Evolutionary conservation across 2,888 invertebrate genomes (phyloP), one percentile per base, ranked within the genome.

Genomic region (Eupithecia vulgata): DNA sequence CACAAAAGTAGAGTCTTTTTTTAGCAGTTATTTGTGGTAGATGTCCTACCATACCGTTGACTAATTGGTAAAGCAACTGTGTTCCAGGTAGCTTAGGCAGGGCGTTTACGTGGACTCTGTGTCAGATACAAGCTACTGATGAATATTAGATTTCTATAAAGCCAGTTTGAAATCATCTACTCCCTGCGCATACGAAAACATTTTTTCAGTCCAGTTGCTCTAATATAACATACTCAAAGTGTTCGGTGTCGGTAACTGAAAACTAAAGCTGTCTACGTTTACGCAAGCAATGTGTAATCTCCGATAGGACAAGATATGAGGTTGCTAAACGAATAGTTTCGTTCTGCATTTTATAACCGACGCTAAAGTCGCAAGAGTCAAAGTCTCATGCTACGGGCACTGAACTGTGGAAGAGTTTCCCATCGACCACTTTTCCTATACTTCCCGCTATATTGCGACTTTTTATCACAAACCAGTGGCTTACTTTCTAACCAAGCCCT

Each of bases 401-500:
- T 25, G 65, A 65, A 65, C 21, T 21, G 40, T 78, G 80, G 83
- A 82, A 78, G 67, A 78, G 80, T 79, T 85, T 86, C 86, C 73
- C 85, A 84, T 81, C 81, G 76, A 57, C 71, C 69, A 79, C 79
- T 84, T 87, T 88, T 87, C 84, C 83, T 81, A 79, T 77, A 81
- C 81, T 84, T 84, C 81, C 85, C 81, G 81, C 86, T 83, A 84
- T 84, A 83, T 85, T 83, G 79, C 71, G 77, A 74, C 78, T 85
- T 88, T 87, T 86, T 85, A 78, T 73, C 73, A 71, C 70, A 52
- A 74, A 67, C 71, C 65, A 42, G 65, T 64, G 78, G 67, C 69
- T 74, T 74, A 76, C 81, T 81, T 81, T 81, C 81, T 79, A 81
- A 80, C 74, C 71, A 42, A 75, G 78, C 76, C 80, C 72, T 76